Percentiles rank a stretch among this genome's conserved stretches.
phyloP scores from a whole-genome alignment of 2,113 vertebrate species.

The Meriones unguiculatus region DNA sequence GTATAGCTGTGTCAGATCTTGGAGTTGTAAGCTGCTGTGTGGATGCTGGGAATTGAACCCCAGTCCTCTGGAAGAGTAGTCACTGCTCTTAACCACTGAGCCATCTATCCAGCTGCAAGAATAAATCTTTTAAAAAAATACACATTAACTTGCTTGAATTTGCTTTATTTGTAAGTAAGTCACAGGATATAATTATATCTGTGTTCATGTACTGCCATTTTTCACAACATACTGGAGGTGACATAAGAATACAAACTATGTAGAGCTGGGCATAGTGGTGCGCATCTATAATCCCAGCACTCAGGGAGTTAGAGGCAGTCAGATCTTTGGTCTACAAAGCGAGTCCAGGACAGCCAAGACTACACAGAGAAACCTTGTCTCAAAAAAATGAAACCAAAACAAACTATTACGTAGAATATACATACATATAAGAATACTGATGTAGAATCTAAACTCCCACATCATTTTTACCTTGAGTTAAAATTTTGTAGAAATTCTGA shows the following conservation, averaged over 20 bases:
- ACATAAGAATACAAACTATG: not conserved
- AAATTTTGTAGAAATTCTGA: not conserved
- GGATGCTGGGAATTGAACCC: no score
- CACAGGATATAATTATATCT: conserved; percentile 10
- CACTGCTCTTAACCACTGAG: no score
- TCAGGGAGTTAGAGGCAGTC: no score
- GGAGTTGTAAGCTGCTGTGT: no score
- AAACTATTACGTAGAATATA: not conserved
- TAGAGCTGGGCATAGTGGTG: no score
- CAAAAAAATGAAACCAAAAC: not conserved
- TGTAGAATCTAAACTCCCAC: conserved; percentile 15
- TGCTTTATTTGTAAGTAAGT: not conserved
- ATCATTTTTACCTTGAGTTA: conserved; percentile 30
- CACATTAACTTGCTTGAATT: not conserved
- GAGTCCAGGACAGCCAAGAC: no score
- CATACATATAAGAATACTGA: not conserved
- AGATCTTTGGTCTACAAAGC: no score
- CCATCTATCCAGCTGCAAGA: no score
- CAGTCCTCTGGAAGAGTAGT: no score
- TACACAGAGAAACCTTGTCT: not conserved
- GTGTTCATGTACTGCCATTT: not conserved
- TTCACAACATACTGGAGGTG: not conserved
- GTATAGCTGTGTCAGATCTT: no score
- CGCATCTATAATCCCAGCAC: no score
- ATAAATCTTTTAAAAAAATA: not conserved